Conservation (phyloP, 2,797 vertebrate species). For the Percopsis omiscomaycus region DNA sequence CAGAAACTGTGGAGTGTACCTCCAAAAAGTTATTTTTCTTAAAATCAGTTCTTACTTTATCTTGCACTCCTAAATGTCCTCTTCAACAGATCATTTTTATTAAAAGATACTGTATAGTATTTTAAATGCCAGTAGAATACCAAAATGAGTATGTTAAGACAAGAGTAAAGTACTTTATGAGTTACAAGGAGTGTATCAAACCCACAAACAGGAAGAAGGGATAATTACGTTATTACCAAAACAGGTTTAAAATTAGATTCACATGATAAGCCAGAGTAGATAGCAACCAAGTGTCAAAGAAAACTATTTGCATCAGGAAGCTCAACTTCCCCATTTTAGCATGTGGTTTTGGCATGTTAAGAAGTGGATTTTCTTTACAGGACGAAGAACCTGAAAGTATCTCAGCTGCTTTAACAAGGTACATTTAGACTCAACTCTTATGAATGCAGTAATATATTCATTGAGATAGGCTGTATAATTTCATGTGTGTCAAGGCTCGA, state of each 20-base stretch:
- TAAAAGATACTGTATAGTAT: too few relatives aligned
- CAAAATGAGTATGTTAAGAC: too few relatives aligned
- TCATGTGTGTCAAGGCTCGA: not conserved
- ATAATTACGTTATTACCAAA: constrained; percentile 13
- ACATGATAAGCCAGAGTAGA: constrained; percentile 48
- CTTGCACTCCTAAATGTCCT: too few relatives aligned
- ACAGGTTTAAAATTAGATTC: constrained; percentile 49
- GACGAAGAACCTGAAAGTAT: not conserved
- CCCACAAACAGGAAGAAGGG: not conserved
- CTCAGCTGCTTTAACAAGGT: constrained; percentile 31
- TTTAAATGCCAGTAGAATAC: too few relatives aligned
- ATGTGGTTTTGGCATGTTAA: not conserved
- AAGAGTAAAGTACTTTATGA: not conserved
- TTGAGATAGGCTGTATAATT: not conserved
- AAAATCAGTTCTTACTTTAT: too few relatives aligned
- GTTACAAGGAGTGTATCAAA: not conserved
- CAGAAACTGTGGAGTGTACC: too few relatives aligned
- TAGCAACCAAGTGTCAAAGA: not conserved
- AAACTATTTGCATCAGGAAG: constrained; percentile 24
- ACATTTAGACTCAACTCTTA: constrained; percentile 3
- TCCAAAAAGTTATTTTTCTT: too few relatives aligned
- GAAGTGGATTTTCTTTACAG: not conserved
- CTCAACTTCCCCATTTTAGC: constrained; percentile 46
- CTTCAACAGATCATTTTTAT: too few relatives aligned
- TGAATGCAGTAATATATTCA: not conserved